Evolutionary conservation across 1,140 invertebrate genomes (phyloP).

Genomic region (Orussus abietinus): DNA sequence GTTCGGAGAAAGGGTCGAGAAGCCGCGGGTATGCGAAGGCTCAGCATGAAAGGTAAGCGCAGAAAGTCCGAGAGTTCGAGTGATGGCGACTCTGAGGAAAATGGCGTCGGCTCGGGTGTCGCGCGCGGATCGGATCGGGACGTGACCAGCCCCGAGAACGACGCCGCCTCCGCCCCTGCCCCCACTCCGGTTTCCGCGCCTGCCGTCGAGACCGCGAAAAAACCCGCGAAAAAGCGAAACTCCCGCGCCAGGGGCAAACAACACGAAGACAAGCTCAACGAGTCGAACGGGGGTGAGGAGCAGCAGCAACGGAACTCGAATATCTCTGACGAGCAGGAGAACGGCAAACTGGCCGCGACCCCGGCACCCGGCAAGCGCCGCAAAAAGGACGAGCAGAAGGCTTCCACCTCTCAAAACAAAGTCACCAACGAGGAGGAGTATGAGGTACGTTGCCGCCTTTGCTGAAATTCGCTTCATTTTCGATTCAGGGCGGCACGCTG

Average conservation of each 20-base stretch:
- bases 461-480: conserved; percentile 5
- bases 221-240: conserved; percentile 24
- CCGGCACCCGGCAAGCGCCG: conserved; percentile 25
- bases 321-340: conserved; percentile 25
- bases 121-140: conserved; percentile 14
- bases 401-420: conserved; percentile 21
- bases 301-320: conserved; percentile 18
- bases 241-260: conserved; percentile 22
- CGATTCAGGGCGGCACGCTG: neutral
- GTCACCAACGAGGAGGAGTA: conserved; percentile 36
- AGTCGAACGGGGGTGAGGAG: conserved; percentile 6
- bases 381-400: conserved; percentile 31
- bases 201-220: too few species aligned
- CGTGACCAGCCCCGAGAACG: conserved; percentile 11
- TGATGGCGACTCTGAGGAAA: conserved; percentile 39
- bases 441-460: conserved; percentile 29
- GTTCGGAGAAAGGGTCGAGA: too few species aligned
- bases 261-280: conserved; percentile 12
- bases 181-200: neutral
- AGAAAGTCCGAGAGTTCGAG: conserved; percentile 40
- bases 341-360: conserved; percentile 25
- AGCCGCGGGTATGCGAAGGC: too few species aligned
- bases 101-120: conserved; percentile 33
- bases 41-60: conserved; percentile 38
- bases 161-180: conserved; percentile 2